Percentiles rank a stretch among this genome's conserved stretches.
phyloP scores from a whole-genome alignment of 1,140 invertebrate genomes.

The Drosophila parvula region DNA sequence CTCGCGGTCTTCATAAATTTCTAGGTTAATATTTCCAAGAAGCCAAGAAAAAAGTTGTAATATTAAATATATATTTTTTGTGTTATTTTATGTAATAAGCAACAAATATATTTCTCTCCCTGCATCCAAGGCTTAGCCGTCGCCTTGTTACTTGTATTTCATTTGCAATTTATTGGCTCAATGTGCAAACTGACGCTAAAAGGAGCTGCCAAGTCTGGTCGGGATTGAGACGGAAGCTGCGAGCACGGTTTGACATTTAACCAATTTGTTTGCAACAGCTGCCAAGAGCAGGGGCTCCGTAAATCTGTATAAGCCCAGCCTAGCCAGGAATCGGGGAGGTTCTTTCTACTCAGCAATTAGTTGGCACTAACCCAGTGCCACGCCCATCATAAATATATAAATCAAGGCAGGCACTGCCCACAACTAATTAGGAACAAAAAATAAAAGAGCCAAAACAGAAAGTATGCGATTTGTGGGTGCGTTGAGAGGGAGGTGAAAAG shows the following conservation, averaged over 20 bases:
- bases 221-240: constrained; percentile 18
- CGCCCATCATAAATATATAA: constrained; percentile 57
- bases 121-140: constrained; percentile 1
- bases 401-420: constrained; percentile 47
- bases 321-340: background rate
- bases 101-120: background rate
- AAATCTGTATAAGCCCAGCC: background rate
- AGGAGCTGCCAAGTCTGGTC: constrained; percentile 35
- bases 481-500: constrained; percentile 5
- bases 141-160: constrained; percentile 39
- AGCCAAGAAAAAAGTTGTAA: too few relatives aligned
- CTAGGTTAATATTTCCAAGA: too few relatives aligned
- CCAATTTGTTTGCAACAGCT: constrained; percentile 48
- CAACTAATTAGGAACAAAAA: constrained; percentile 47
- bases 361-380: constrained; percentile 41
- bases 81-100: background rate
- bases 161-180: constrained; percentile 64
- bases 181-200: constrained; percentile 43
- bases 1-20: too few relatives aligned
- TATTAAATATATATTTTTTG: too few relatives aligned
- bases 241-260: constrained; percentile 47
- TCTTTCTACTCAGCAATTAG: constrained; percentile 44
- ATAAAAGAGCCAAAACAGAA: constrained; percentile 22
- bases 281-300: constrained; percentile 30
- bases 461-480: constrained; percentile 51